Conservation (phyloP, 2,113 vertebrate genomes). For the Ascaphus truei region DNA sequence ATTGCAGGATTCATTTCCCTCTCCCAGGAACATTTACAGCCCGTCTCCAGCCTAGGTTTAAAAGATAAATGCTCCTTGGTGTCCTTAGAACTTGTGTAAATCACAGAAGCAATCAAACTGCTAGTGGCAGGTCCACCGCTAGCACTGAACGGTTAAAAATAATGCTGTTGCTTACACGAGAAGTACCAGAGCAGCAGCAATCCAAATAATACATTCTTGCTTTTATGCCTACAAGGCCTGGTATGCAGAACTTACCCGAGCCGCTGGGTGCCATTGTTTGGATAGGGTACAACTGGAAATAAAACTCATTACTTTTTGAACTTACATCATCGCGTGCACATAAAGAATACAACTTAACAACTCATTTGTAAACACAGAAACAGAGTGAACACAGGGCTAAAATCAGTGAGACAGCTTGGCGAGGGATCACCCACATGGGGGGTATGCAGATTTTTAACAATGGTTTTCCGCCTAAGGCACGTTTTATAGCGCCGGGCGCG, state of each 20-base stretch:
- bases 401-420: no score
- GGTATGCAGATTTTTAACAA: no score
- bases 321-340: no score
- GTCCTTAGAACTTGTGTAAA: constrained; percentile 65
- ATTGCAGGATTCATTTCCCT: constrained; percentile 40
- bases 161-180: constrained; percentile 50
- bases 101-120: constrained; percentile 69
- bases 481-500: no score
- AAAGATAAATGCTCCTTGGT: constrained; percentile 70
- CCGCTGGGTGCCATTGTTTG: background rate
- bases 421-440: no score
- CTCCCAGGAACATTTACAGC: constrained; percentile 61
- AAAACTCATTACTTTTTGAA: background rate
- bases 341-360: no score
- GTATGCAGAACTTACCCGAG: background rate
- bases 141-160: constrained; percentile 59
- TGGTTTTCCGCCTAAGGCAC: no score
- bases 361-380: no score
- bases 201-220: constrained; percentile 13
- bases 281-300: background rate
- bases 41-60: constrained; percentile 40
- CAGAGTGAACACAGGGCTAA: no score
- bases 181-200: constrained; percentile 40
- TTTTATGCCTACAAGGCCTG: constrained; percentile 3
- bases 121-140: constrained; percentile 53